Percentiles rank a stretch among this genome's conserved stretches.
These are phyloP conservation scores for Junonia oenone DNA, from an alignment of 2,888 invertebrate genomes.

Conservation along the genomic window DNA sequence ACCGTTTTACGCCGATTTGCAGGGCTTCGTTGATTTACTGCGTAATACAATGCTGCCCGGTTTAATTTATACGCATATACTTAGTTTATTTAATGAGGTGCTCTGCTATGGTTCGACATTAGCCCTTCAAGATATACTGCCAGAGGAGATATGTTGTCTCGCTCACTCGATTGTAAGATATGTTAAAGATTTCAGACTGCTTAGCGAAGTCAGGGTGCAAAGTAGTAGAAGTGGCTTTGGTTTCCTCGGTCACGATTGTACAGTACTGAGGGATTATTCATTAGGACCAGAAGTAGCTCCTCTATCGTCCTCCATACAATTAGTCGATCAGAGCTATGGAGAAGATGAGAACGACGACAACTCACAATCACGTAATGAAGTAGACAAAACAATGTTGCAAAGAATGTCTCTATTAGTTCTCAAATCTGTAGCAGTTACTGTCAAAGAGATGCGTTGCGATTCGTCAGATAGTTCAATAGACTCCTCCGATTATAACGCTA, in stretches of 20 bases:
- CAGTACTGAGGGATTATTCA: slow-evolving; percentile 55
- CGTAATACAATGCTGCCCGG: slow-evolving; percentile 86
- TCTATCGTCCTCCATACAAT: slow-evolving; percentile 57
- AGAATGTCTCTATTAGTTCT: slow-evolving; percentile 92
- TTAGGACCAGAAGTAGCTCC: slow-evolving; percentile 56
- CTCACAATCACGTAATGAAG: slow-evolving; percentile 66
- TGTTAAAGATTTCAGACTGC: slow-evolving; percentile 89
- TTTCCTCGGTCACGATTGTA: slow-evolving; percentile 66
- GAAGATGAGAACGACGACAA: slow-evolving; percentile 61
- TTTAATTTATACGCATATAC: slow-evolving; percentile 90
- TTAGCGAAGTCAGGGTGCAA: slow-evolving; percentile 77
- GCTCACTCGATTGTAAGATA: slow-evolving; percentile 92
- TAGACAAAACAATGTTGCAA: slow-evolving; percentile 89
- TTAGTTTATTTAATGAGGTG: slow-evolving; percentile 93
- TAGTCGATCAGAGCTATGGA: slow-evolving; percentile 70
- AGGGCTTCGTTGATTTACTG: slow-evolving; percentile 86
- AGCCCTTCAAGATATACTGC: slow-evolving; percentile 91
- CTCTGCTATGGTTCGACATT: slow-evolving; percentile 94
- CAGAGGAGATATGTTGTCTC: slow-evolving; percentile 92
- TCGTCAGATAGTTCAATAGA: slow-evolving; percentile 91
- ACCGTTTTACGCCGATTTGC: slow-evolving; percentile 91
- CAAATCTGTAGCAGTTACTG: slow-evolving; percentile 93
- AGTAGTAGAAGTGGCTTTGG: slow-evolving; percentile 68
- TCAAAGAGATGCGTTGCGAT: slow-evolving; percentile 93
- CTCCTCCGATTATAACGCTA: slow-evolving; percentile 90